A percentile compares a stretch with the other conserved stretches of the same genome.
Evolutionary conservation across 2,797 vertebrate species (phyloP).

Genomic region (Xiphophorus birchmanni): DNA sequence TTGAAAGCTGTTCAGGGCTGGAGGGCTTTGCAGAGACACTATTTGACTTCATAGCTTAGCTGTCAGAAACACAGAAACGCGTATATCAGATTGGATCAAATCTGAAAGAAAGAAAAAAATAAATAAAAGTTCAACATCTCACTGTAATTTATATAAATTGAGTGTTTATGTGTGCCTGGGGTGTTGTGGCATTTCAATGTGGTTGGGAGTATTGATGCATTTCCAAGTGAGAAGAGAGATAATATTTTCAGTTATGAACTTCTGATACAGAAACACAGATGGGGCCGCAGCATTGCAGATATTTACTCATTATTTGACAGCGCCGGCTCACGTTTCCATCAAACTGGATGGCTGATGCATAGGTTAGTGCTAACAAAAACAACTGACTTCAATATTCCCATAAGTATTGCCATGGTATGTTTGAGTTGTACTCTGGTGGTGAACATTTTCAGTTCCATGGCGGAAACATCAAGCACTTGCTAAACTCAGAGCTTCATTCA

Average conservation of each 20-base stretch:
- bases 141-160: conserved; percentile 12
- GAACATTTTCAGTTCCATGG: background rate
- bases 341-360: background rate
- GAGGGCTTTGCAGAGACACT: conserved; percentile 16
- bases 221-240: conserved; percentile 4
- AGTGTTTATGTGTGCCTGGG: conserved; percentile 1
- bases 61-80: conserved; percentile 19
- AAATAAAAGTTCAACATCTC: background rate
- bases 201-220: background rate
- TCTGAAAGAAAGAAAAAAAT: conserved; percentile 12
- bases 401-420: background rate
- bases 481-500: background rate
- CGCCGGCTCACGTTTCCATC: background rate
- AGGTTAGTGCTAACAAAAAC: background rate
- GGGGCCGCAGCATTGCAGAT: background rate
- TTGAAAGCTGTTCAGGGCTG: conserved; percentile 32
- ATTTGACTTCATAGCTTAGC: conserved; percentile 5
- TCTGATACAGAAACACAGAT: background rate
- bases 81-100: conserved; percentile 14
- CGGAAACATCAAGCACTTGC: background rate
- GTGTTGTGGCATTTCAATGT: background rate
- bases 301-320: background rate
- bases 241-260: background rate
- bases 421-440: background rate
- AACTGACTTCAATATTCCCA: background rate